Evolutionary conservation across 1,140 invertebrate genomes (phyloP).

Genomic region (Frieseomelitta varia): DNA sequence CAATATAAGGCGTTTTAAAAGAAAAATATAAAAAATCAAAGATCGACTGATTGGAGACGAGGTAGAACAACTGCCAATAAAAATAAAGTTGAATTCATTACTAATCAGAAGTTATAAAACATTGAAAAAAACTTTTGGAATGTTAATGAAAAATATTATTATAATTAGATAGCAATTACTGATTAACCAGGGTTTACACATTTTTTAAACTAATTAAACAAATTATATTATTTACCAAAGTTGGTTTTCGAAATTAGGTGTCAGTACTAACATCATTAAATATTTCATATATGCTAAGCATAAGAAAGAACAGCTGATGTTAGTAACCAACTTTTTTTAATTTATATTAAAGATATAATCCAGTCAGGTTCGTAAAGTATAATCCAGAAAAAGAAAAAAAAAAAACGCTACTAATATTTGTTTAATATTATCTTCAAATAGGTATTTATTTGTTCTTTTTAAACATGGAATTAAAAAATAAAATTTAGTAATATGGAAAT

Average conservation of each 20-base stretch:
- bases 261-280: constrained; percentile 37
- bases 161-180: constrained; percentile 56
- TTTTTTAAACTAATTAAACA: constrained; percentile 57
- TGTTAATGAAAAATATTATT: constrained; percentile 38
- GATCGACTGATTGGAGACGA: constrained; percentile 69
- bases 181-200: constrained; percentile 61
- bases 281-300: constrained; percentile 40
- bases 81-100: constrained; percentile 42
- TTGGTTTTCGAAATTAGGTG: constrained; percentile 45
- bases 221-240: constrained; percentile 51
- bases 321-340: constrained; percentile 11
- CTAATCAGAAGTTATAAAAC: constrained; percentile 41
- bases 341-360: constrained; percentile 25
- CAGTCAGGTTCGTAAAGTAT: constrained; percentile 4
- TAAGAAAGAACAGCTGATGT: constrained; percentile 15
- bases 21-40: constrained; percentile 47
- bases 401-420: constrained; percentile 35
- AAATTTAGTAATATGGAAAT: constrained; percentile 51
- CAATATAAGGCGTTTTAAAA: constrained; percentile 66
- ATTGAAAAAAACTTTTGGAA: constrained; percentile 25
- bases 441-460: constrained; percentile 50
- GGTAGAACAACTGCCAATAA: constrained; percentile 68
- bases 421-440: constrained; percentile 45
- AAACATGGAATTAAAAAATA: constrained; percentile 40
- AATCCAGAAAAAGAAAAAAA: background rate